Conservation (phyloP, 2,888 invertebrate genomes). For the Endotricha flammealis region DNA sequence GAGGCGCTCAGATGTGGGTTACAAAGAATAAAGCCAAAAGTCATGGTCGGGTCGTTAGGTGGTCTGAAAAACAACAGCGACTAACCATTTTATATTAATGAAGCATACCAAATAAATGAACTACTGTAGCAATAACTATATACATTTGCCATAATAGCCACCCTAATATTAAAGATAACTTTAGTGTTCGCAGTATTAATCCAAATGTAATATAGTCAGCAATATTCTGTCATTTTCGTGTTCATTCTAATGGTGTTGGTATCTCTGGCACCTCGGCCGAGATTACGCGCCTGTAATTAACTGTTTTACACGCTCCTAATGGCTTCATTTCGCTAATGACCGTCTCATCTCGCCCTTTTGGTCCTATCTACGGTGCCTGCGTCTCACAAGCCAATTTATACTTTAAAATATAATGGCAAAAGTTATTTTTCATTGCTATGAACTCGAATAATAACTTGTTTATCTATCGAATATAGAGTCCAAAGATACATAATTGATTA, state of each 20-base stretch:
- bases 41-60: too few species aligned
- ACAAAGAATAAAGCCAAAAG: too few species aligned
- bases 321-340: constrained; percentile 72
- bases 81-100: too few species aligned
- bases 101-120: too few species aligned
- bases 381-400: constrained; percentile 29
- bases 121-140: too few species aligned
- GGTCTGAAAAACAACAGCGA: too few species aligned
- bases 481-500: background rate
- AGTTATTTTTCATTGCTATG: constrained; percentile 14
- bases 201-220: too few species aligned
- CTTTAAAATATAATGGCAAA: constrained; percentile 21
- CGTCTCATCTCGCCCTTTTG: constrained; percentile 49
- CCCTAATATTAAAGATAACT: too few species aligned
- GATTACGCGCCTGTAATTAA: constrained; percentile 60
- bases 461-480: background rate
- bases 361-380: constrained; percentile 32
- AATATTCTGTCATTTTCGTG: constrained; percentile 32
- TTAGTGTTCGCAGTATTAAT: too few species aligned
- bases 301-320: constrained; percentile 74
- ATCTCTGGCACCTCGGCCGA: constrained; percentile 36
- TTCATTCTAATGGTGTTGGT: constrained; percentile 37
- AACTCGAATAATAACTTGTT: background rate
- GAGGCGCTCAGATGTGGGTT: too few species aligned
- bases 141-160: too few species aligned